Conservation (phyloP, 2,113 vertebrate species). For the Fregetta grallaria region DNA sequence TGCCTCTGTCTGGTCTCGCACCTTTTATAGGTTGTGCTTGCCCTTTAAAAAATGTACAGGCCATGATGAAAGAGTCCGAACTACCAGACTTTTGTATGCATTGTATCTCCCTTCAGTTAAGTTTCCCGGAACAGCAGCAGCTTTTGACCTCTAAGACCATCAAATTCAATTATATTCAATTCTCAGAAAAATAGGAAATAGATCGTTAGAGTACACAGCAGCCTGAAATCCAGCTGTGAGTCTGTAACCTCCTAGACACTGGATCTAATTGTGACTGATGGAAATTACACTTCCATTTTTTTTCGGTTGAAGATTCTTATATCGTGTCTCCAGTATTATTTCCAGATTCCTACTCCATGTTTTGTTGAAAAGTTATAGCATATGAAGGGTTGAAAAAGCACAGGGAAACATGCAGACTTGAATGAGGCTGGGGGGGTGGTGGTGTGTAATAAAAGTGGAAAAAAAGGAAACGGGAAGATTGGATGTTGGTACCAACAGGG, state of each 20-base stretch:
- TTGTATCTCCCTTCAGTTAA: not conserved
- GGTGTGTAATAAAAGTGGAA: not conserved
- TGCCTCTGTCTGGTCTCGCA: not conserved
- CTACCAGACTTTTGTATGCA: not conserved
- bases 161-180: not conserved
- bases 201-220: not conserved
- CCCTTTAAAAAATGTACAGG: not conserved
- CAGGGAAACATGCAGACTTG: not conserved
- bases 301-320: not conserved
- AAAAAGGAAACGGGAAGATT: not conserved
- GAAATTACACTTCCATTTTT: not conserved
- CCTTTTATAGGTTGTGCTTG: not conserved
- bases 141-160: conserved; percentile 6
- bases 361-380: not conserved
- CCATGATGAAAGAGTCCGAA: not conserved
- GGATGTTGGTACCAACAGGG: not conserved
- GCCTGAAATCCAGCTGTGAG: conserved; percentile 15
- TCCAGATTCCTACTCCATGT: not conserved
- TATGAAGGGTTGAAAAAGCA: not conserved
- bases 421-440: not conserved
- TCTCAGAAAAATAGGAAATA: conserved; percentile 7
- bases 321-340: not conserved
- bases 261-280: not conserved
- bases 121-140: not conserved
- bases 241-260: not conserved